Base-by-base conservation (phyloP, 2,113 vertebrate genomes). In the Indri indri region DNA sequence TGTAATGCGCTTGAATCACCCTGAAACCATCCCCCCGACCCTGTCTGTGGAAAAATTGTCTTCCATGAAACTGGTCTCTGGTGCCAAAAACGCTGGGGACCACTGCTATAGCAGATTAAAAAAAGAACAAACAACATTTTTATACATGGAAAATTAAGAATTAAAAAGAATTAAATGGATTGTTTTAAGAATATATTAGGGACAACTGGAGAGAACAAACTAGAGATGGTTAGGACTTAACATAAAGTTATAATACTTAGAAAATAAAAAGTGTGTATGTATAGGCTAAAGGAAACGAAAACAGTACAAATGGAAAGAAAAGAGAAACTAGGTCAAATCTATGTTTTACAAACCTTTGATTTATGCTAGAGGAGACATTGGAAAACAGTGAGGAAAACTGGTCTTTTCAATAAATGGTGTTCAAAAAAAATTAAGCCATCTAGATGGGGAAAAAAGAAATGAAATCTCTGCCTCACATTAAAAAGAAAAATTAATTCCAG, bases 401-500 rank as follows among this genome's bases (percentile, higher is more conserved):
- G 22, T 65, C 9, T 93, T 95, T 71, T 84, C n/a, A 91, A 68
- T 65, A 84, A 88, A 86, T 22, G 40, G 30, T 59, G 47, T 8
- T 92, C 71, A 90, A 47, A 88, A 88, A 57, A 92, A 88, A 83
- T 74, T 59, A 84, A 84, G 59, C 8, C 8, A 83, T 92, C 17
- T 12, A 65, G 3, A 47, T 23, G n/a, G 22, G 52, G 27, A 73
- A 54, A 88, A 61, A 54, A 18, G 27, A 74, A 92, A 88, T 40
- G n/a, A 92, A 74, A 52, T 37, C 10, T 68, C 10, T 90, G 5
- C 37, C 42, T 74, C 57, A 91, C 13, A 74, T 54, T 54, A 84
- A 65, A 59, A 25, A 87, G 6, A 90, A 37, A 90, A 84, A 73
- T 50, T 79, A 91, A 85, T 91, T 95, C 2, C 17, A 93, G 8